Conservation (phyloP, 2,888 invertebrate genomes). For the Hedya salicella region DNA sequence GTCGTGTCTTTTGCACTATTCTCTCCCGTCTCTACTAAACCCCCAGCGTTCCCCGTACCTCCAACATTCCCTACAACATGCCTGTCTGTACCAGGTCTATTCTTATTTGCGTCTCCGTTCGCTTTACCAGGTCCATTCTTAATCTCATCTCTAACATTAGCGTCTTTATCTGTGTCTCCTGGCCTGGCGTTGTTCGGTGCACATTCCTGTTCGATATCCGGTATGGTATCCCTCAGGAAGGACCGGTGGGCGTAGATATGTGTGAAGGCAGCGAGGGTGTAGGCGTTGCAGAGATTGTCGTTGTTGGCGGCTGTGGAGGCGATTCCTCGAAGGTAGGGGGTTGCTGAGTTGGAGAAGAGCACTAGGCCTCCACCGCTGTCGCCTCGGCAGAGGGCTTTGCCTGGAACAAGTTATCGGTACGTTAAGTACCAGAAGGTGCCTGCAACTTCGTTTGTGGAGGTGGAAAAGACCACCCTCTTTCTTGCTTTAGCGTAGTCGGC, state of each 20-base stretch:
- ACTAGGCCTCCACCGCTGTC: slow-evolving; percentile 36
- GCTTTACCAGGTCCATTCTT: too few species aligned
- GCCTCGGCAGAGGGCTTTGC: slow-evolving; percentile 34
- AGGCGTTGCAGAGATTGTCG: slow-evolving; percentile 31
- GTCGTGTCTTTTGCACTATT: not conserved
- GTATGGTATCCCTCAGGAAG: slow-evolving; percentile 27
- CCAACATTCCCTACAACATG: not conserved
- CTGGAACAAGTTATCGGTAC: not conserved
- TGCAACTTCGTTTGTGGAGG: too few species aligned
- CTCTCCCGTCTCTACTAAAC: not conserved
- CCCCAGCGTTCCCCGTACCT: too few species aligned
- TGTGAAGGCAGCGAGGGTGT: slow-evolving; percentile 24
- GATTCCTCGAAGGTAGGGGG: slow-evolving; percentile 30
- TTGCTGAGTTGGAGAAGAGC: not conserved
- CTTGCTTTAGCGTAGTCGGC: too few species aligned
- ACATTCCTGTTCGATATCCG: slow-evolving; percentile 22
- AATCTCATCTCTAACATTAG: too few species aligned
- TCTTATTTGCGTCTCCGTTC: too few species aligned
- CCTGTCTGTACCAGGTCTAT: too few species aligned
- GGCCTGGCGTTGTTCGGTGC: not conserved
- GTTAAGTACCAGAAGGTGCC: too few species aligned
- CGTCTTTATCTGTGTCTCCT: too few species aligned
- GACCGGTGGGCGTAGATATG: slow-evolving; percentile 2
- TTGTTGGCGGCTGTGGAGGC: slow-evolving; percentile 32
- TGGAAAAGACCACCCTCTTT: too few species aligned